Conservation (phyloP, 2,797 vertebrate genomes). For the Trachops cirrhosus region DNA sequence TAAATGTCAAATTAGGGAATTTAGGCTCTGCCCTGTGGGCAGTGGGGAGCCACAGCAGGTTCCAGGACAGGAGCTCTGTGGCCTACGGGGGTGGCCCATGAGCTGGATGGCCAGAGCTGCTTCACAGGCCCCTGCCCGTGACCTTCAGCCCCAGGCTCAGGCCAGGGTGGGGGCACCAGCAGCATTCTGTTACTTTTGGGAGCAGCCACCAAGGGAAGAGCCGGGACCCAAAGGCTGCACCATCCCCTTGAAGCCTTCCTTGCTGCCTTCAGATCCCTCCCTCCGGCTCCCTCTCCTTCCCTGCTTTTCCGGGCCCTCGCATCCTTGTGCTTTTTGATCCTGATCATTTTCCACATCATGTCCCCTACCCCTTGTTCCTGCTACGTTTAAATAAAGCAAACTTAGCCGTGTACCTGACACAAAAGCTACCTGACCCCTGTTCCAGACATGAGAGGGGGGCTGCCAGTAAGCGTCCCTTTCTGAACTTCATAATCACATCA, state of each 20-base stretch:
- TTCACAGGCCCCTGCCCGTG: background rate
- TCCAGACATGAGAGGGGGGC: background rate
- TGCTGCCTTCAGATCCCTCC: no score
- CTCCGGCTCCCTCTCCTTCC: fast-evolving
- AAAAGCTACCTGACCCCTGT: background rate
- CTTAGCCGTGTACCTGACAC: background rate
- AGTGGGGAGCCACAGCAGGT: background rate
- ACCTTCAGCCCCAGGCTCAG: background rate
- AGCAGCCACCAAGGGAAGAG: background rate
- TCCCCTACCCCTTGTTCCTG: background rate
- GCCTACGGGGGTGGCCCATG: fast-evolving
- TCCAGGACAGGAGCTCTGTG: background rate
- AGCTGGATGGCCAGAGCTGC: background rate
- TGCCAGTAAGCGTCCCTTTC: background rate
- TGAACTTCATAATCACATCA: background rate
- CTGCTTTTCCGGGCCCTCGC: background rate
- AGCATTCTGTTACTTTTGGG: background rate
- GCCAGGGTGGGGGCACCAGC: background rate
- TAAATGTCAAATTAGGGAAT: background rate
- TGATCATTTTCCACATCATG: background rate
- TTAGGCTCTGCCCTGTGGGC: background rate
- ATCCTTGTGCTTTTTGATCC: background rate
- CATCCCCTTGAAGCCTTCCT: fast-evolving
- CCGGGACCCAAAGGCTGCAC: background rate
- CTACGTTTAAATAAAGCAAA: background rate